Base-by-base conservation (phyloP, 2,888 invertebrate species). In the Panorpa germanica region DNA sequence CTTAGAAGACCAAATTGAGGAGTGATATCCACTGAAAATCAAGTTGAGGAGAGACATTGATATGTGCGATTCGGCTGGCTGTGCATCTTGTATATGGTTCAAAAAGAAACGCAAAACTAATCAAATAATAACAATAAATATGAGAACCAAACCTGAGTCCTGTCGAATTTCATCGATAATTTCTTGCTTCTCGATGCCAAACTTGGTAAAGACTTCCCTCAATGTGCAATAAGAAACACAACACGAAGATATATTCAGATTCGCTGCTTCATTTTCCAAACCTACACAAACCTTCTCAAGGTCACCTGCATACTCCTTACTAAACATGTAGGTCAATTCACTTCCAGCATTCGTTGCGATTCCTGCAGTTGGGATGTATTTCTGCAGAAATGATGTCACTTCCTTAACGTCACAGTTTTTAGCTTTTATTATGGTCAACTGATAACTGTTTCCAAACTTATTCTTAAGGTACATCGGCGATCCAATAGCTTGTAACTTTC, bases 201-300 rank as follows among this genome's bases (percentile, higher is more conserved):
- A n/a, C n/a, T 70, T 72, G 65, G 83, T 70, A 45, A 85, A 83
- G 0, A 88, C 86, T 54, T 90, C 88, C 55, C 88, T 86, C 53
- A 90, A 60, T 0, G 85, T 81, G 3, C 86, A 83, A 9, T 83
- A 70, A 4, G 80, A 70, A 13, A 85, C 69, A 4, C 88, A 88
- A 48, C 77, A 88, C 45, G 81, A 78, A 35, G 65, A 65, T 28
- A 81, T 66, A 11, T 68, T 67, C 12, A 85, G 57, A 1, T 48
- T 47, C 0, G 52, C 46, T 6, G 63, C 61, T 14, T 65, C 58
- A 0, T 48, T 45, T 47, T 83, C 82, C 18, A 85, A 52, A 28
- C 72, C 66, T 12, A 53, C 53, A 33, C 85, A 61, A 63, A 83
- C 65, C 7, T 55, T 49, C 43, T 77, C 72, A 47, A 81, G 81